phyloP scores from a whole-genome alignment of 2,888 invertebrate species.

The Helobdella robusta region DNA sequence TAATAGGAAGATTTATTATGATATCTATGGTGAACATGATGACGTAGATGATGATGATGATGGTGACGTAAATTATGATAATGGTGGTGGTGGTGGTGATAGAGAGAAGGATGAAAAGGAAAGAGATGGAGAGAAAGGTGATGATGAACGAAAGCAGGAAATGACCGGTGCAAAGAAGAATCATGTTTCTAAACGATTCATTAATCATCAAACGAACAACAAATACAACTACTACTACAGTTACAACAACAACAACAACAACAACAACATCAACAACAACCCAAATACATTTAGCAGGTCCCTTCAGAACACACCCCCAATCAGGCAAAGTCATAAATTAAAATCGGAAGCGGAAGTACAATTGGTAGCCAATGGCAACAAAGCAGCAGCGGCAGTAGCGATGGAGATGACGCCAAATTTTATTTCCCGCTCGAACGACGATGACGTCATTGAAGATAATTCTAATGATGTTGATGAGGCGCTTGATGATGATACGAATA shows the following conservation, averaged over 20 bases:
- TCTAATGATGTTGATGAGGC: not conserved
- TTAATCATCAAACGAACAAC: too few species aligned
- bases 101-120: too few species aligned
- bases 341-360: too few species aligned
- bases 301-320: not conserved
- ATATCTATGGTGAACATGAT: too few species aligned
- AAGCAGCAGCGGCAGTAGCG: not conserved
- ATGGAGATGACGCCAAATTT: not conserved
- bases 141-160: too few species aligned
- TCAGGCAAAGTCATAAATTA: not conserved
- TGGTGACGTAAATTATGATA: too few species aligned
- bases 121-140: too few species aligned
- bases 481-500: not conserved
- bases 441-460: not conserved
- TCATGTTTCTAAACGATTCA: too few species aligned
- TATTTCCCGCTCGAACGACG: not conserved
- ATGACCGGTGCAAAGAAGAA: too few species aligned
- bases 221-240: not conserved
- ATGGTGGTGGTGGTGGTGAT: too few species aligned
- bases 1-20: too few species aligned
- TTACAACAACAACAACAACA: not conserved
- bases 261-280: not conserved
- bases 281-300: not conserved
- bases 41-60: too few species aligned
- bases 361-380: not conserved